phyloP scores from a whole-genome alignment of 2,113 vertebrate genomes.

The Saguinus imperator region DNA sequence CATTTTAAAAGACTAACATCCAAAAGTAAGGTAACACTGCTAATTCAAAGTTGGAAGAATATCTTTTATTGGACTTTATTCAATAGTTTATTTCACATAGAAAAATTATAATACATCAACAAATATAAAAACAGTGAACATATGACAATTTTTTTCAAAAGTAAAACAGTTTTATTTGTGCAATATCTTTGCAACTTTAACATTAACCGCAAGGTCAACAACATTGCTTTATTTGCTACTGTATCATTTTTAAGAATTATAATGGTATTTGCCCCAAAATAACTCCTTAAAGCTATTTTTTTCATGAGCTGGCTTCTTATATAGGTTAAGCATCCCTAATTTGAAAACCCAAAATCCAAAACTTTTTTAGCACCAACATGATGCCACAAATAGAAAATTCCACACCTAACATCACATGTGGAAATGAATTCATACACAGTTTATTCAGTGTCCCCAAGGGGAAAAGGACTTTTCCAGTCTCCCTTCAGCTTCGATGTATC shows the following conservation, averaged over 20 bases:
- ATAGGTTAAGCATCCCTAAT: not conserved
- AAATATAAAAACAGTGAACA: conserved; percentile 14
- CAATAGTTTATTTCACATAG: not conserved
- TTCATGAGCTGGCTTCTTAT: not conserved
- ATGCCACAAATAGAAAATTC: not conserved
- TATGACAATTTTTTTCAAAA: not conserved
- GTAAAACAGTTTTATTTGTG: conserved; percentile 42
- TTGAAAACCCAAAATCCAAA: not conserved
- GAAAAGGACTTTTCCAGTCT: not conserved
- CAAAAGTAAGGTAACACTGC: conserved; percentile 22
- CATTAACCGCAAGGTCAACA: not conserved
- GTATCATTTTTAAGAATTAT: not conserved
- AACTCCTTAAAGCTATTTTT: not conserved
- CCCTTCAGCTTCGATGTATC: not conserved
- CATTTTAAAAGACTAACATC: conserved; percentile 34
- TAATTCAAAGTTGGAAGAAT: conserved; percentile 27
- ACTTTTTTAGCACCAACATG: not conserved
- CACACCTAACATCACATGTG: not conserved
- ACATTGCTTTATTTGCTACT: not conserved
- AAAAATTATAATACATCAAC: conserved; percentile 20
- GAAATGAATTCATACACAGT: not conserved
- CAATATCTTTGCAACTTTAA: not conserved
- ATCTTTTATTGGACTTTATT: not conserved
- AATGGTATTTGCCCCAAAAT: not conserved
- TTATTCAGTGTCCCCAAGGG: not conserved